These are phyloP conservation scores for Australoheros scitulus DNA, from an alignment of 2,113 vertebrate species.

Conservation along the genomic window DNA sequence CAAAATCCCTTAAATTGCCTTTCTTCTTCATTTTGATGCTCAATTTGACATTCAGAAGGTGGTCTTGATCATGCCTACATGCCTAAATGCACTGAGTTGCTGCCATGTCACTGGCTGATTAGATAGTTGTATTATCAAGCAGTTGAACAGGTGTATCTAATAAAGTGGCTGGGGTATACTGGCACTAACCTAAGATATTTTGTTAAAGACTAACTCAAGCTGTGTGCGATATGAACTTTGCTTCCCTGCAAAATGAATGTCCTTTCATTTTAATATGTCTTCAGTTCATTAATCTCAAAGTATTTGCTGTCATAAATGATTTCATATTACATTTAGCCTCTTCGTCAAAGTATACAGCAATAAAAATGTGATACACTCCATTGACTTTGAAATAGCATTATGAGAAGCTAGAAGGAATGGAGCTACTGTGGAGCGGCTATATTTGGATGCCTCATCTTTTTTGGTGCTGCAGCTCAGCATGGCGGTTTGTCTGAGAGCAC, in stretches of 20 bases:
- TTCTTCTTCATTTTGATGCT: background rate
- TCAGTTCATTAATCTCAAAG: background rate
- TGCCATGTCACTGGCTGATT: background rate
- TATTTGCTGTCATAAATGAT: background rate
- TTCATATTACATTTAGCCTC: background rate
- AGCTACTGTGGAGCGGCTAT: slow-evolving; percentile 41
- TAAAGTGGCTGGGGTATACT: background rate
- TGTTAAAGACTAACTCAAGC: background rate
- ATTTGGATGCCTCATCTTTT: slow-evolving; percentile 46
- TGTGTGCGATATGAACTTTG: background rate
- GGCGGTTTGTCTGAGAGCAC: slow-evolving; percentile 15
- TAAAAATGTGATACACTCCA: background rate
- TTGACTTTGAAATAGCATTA: slow-evolving; percentile 23
- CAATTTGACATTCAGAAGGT: background rate
- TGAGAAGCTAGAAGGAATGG: slow-evolving; percentile 17
- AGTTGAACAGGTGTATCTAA: background rate
- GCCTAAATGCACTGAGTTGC: background rate
- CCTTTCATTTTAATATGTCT: background rate
- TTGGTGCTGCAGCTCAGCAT: slow-evolving; percentile 38
- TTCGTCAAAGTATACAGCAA: background rate
- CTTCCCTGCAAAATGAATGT: background rate
- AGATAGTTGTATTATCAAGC: background rate
- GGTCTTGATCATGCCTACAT: background rate
- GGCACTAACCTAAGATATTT: background rate
- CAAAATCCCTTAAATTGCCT: background rate